Conservation (phyloP, 2,888 invertebrate species). For the Lasioglossum oenotherae region DNA sequence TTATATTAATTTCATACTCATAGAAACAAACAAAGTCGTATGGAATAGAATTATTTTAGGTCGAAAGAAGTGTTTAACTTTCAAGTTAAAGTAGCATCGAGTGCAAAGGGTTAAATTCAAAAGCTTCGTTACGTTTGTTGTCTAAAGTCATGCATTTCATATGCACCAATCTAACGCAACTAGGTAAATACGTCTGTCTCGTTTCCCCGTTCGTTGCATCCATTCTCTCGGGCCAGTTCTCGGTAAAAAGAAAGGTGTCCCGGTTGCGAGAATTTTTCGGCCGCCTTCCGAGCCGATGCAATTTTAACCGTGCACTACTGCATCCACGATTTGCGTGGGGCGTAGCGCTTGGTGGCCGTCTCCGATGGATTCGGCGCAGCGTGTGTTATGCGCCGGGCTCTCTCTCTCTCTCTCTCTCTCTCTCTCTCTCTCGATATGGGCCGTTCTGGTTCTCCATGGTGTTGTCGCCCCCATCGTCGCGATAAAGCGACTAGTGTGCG, state of each 20-base stretch:
- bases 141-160: too few species aligned
- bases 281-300: neutral
- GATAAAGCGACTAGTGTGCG: conserved; percentile 40
- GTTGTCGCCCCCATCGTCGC: conserved; percentile 28
- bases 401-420: neutral
- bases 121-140: too few species aligned
- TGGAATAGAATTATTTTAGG: too few species aligned
- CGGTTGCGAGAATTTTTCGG: neutral
- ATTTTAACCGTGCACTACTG: conserved; percentile 1
- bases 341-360: neutral
- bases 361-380: conserved; percentile 6
- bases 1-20: too few species aligned
- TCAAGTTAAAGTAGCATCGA: too few species aligned
- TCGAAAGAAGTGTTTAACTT: too few species aligned
- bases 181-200: too few species aligned
- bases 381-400: neutral
- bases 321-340: neutral
- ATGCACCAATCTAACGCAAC: too few species aligned
- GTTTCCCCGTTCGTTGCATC: too few species aligned
- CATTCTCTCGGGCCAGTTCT: neutral
- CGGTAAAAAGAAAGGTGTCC: neutral
- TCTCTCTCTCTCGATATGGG: conserved; percentile 8
- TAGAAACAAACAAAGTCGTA: too few species aligned
- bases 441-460: conserved; percentile 45
- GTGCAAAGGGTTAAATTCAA: too few species aligned